These are phyloP conservation scores for Mastomys coucha DNA, from an alignment of 2,113 vertebrate species.

Conservation along the genomic window DNA sequence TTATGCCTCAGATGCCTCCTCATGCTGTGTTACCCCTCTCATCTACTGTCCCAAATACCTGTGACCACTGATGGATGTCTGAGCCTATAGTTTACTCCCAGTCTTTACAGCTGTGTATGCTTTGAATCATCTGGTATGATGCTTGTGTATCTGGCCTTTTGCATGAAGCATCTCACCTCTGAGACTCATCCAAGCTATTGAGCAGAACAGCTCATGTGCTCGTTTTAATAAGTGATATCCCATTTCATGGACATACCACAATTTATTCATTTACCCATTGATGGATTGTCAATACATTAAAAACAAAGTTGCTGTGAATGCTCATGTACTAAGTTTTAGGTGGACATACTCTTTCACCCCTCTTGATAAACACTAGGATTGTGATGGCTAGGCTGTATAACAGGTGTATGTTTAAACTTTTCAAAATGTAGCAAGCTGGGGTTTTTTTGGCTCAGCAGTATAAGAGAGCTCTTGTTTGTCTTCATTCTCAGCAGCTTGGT, in stretches of 20 bases:
- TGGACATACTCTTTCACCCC: background rate
- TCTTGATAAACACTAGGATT: background rate
- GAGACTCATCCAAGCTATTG: background rate
- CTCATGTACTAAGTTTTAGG: background rate
- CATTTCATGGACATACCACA: rapidly evolving
- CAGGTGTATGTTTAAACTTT: background rate
- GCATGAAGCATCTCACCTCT: background rate
- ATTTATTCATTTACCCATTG: background rate
- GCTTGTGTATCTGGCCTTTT: background rate
- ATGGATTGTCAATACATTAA: background rate
- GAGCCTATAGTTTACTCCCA: background rate
- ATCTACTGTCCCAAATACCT: background rate
- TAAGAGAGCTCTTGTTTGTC: background rate
- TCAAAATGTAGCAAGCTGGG: background rate
- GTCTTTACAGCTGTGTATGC: background rate
- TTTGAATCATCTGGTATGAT: background rate
- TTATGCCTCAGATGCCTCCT: background rate
- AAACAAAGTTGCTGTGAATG: background rate
- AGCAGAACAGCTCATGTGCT: background rate
- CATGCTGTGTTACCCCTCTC: background rate
- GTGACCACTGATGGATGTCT: background rate
- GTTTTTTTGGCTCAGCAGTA: background rate
- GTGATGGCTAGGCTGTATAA: background rate
- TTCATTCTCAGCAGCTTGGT: background rate
- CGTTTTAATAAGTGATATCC: background rate